Percentiles rank a stretch among this genome's conserved stretches.
phyloP scores from a whole-genome alignment of 2,113 vertebrate genomes.

The Lophura nycthemera region DNA sequence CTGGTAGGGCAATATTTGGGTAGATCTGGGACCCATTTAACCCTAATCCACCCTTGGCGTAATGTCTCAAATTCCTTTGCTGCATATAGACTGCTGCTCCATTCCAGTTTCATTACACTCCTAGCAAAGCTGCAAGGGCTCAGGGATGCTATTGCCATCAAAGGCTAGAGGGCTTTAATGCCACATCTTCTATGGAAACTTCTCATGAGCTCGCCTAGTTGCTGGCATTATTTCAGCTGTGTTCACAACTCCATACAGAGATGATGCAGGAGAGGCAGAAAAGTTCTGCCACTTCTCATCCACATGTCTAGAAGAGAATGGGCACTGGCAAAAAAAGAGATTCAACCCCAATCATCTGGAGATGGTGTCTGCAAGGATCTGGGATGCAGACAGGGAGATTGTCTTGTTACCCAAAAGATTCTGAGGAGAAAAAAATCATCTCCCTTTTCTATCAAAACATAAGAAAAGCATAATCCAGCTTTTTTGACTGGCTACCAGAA shows the following conservation, averaged over 20 bases:
- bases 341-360: background rate
- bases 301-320: background rate
- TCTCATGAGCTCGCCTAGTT: background rate
- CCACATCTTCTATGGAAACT: background rate
- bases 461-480: background rate
- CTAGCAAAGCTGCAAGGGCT: background rate
- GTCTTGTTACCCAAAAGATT: background rate
- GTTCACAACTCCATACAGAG: background rate
- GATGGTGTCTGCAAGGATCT: background rate
- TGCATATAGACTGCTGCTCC: background rate
- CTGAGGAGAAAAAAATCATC: background rate
- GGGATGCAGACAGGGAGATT: background rate
- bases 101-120: background rate
- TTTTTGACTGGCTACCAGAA: background rate
- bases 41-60: background rate
- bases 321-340: background rate
- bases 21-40: background rate
- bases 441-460: background rate
- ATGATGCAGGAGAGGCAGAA: background rate
- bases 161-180: background rate
- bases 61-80: background rate
- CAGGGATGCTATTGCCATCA: background rate
- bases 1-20: background rate
- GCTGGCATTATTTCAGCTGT: slow-evolving; percentile 26
- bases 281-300: background rate